Base-by-base conservation (phyloP, 2,113 vertebrate genomes). In the Phodopus roborovskii region DNA sequence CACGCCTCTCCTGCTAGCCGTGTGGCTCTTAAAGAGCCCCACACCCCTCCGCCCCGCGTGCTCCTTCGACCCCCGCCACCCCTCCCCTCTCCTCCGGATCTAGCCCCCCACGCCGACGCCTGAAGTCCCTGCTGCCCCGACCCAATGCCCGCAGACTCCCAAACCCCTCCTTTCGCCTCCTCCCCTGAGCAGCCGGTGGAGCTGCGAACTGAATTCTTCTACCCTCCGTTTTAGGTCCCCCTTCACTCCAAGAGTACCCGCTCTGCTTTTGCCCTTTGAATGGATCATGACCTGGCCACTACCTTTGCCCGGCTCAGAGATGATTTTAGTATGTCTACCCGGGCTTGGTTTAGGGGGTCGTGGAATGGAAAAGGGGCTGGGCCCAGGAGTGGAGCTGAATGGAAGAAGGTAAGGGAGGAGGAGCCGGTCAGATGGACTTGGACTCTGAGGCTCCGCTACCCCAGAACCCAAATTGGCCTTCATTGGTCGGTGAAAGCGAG, bases 11-110 rank as follows among this genome's bases (percentile, higher is more conserved):
- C 95, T 42, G 96, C 95, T 85, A 95, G 92, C 96, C n/a, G 3
- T 75, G 96, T 85, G 94, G 84, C 94, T 98, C 97, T 98, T 98
- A 97, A 97, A 97, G 96, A 96, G 92, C 92, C 20, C 95, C 92
- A 91, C 78, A 84, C 94, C 90, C 86, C 95, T 68, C 90, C 94
- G 45, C 94, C 92, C 94, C 33, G 87, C 64, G 64, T 81, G 53
- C 74, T 95, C 90, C 94, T 94, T 58, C 62, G 74, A 95, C 96
- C 95, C 95, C 90, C 93, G 78, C 93, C 93, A 95, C 96, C 96
- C 90, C 97, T 71, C 97, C 96, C 92, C 92, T 96, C 95, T 96
- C 73, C 95, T 96, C 91, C 53, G 87, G 86, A 94, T 96, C 91
- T 86, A 97, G 94, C 94, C 97, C 97, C 97, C 96, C 83, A 96